Base-by-base conservation (phyloP, 1,140 invertebrate genomes). In the Drosophila orena region DNA sequence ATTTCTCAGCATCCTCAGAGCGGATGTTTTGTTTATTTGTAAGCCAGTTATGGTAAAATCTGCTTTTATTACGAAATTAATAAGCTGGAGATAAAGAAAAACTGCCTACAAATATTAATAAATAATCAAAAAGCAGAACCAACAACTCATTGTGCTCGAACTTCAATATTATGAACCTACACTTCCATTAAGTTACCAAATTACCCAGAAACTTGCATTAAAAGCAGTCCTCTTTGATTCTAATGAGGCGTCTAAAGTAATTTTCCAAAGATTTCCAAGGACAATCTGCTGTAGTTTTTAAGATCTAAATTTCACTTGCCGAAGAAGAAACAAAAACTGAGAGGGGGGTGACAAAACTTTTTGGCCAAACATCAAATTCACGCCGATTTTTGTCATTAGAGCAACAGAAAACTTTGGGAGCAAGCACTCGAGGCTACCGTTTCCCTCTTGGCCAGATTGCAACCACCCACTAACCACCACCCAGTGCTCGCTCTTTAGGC, bases 371-470 rank as follows among this genome's bases (percentile, higher is more conserved):
- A 89, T 83, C 61, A 89, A 86, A 89, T 89, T 88, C 79, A 79
- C 84, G 83, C 79, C 73, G 83, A 88, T 89, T 88, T 88, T 79
- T 77, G 79, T 89, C 83, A 89, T 88, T 88, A 88, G 64, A 64
- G 60, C 74, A 68, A 88, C 66, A 80, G 74, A 81, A 81, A 81
- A 73, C 62, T 80, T 73, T 61, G 68, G 44, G 44, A 71, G 60
- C 77, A 62, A 70, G 34, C 68, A 57, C 74, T 80, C 55, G 58
- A 71, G 65, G 68, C 56, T 40, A 64, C 27, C 58, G 81, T 10
- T n/a, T 15, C n/a, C 56, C n/a, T 49, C 10, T 10, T 27, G 30
- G 38, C 43, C 4, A 38, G 37, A 43, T 59, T 38, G 56, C 17
- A 4, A 15, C 17, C 27, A 10, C 35, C 22, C 53, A 8, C 27